Conservation (phyloP, 2,113 vertebrate genomes). For the Prunella himalayana region DNA sequence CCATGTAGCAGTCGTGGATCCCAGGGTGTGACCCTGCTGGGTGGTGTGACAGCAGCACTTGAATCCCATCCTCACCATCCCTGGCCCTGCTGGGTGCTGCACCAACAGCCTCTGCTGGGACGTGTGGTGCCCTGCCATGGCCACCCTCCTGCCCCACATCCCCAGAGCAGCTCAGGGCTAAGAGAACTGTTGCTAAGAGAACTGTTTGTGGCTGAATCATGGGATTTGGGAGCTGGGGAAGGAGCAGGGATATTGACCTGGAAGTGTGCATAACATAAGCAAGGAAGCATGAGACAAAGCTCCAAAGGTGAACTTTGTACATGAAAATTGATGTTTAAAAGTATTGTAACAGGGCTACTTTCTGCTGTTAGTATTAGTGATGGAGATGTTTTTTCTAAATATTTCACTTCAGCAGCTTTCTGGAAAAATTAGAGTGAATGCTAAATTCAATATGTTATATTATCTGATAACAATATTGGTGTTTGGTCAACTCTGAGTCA, state of each 20-base stretch:
- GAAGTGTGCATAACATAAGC: background rate
- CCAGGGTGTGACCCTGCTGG: background rate
- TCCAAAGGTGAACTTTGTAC: background rate
- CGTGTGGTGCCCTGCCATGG: fast-evolving
- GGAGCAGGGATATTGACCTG: background rate
- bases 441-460: background rate
- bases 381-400: background rate
- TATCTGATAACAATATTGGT: background rate
- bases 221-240: background rate
- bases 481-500: background rate
- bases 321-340: background rate
- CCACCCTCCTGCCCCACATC: background rate
- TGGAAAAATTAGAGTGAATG: background rate
- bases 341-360: background rate
- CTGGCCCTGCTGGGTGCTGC: background rate
- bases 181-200: background rate
- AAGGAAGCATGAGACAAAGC: background rate
- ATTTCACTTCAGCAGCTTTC: background rate
- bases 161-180: background rate
- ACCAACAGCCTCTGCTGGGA: background rate
- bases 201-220: background rate
- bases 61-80: background rate
- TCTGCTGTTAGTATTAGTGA: background rate
- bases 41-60: background rate
- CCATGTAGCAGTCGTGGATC: background rate